Evolutionary conservation across 2,888 invertebrate genomes (phyloP).

Genomic region (Drosophila lutescens): DNA sequence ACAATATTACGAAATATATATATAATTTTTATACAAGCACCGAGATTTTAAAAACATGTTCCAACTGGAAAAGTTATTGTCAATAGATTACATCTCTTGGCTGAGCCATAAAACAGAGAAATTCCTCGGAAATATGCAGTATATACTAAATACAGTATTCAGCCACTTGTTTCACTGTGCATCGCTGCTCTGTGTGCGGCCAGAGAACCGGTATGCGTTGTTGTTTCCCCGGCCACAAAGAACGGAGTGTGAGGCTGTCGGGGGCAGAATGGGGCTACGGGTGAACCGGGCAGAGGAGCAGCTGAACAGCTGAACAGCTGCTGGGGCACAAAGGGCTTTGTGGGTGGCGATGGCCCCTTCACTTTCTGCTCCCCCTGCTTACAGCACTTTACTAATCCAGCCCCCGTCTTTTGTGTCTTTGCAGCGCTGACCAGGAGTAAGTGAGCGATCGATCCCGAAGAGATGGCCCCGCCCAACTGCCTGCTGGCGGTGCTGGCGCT

Average conservation of each 20-base stretch:
- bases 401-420: not conserved
- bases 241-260: not conserved
- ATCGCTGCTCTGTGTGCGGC: conserved; percentile 1
- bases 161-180: not conserved
- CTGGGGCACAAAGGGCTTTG: conserved; percentile 2
- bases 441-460: conserved; percentile 13
- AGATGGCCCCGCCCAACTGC: conserved; percentile 20
- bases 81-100: too few relatives aligned
- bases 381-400: not conserved
- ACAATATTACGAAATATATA: too few relatives aligned
- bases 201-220: conserved; percentile 14
- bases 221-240: not conserved
- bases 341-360: not conserved
- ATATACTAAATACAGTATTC: not conserved
- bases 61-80: too few relatives aligned
- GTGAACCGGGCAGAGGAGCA: conserved; percentile 5
- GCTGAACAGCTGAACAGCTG: not conserved
- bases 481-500: conserved; percentile 36
- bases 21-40: too few relatives aligned
- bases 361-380: not conserved
- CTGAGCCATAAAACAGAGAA: not conserved
- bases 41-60: too few relatives aligned
- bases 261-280: conserved; percentile 6
- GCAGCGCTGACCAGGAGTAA: conserved; percentile 8
- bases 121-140: not conserved